Evolutionary conservation across 2,888 invertebrate genomes (phyloP).

Genomic region (Hyles lineata): DNA sequence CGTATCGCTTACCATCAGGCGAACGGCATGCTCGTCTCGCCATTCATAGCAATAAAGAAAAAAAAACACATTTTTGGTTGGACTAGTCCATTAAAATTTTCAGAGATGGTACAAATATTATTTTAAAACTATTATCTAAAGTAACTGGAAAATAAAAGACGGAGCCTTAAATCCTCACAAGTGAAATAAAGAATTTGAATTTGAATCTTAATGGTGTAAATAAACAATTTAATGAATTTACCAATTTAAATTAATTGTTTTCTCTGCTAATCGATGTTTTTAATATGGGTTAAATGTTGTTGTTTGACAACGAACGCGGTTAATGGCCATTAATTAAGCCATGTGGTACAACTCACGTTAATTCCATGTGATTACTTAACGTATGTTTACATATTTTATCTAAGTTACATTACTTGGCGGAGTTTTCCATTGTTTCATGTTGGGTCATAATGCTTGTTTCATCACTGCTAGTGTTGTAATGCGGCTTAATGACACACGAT

Average conservation of each 20-base stretch:
- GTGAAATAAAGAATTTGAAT: no score
- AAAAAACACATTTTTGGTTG: no score
- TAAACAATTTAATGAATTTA: not conserved
- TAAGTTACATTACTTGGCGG: constrained; percentile 16
- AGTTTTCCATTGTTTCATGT: constrained; percentile 22
- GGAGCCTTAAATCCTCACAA: no score
- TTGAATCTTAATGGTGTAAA: not conserved
- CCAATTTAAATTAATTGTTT: not conserved
- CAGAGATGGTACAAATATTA: no score
- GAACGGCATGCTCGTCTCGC: no score
- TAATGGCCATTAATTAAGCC: no score
- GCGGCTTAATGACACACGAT: not conserved
- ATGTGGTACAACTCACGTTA: not conserved
- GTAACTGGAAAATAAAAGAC: no score
- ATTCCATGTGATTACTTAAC: constrained; percentile 13
- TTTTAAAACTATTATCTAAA: no score
- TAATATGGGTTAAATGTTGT: not conserved
- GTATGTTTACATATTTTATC: constrained; percentile 9
- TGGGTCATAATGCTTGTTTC: constrained; percentile 19
- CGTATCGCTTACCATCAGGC: no score
- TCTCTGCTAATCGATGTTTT: no score
- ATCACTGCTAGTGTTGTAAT: not conserved
- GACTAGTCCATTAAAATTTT: no score
- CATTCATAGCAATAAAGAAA: no score
- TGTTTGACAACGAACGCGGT: not conserved